Conservation (phyloP, 2,888 invertebrate genomes). For the Pyrgus malvae region DNA sequence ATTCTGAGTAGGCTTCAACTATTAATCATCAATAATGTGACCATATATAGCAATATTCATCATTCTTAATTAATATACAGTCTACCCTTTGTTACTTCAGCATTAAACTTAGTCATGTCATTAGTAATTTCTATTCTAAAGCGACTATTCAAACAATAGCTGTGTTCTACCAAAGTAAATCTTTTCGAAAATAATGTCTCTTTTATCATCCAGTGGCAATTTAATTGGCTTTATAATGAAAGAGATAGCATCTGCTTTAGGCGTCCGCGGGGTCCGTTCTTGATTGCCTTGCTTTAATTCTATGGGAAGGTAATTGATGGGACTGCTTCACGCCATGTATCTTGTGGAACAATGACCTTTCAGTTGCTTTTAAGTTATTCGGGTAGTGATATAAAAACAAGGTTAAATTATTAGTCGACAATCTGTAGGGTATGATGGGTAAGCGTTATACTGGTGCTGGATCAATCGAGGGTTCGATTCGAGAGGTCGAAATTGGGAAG, state of each 20-base stretch:
- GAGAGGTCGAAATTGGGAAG: too few relatives aligned
- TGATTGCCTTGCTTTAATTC: not conserved
- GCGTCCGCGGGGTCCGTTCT: not conserved
- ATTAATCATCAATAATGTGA: too few relatives aligned
- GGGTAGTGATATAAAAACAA: not conserved
- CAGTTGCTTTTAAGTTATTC: not conserved
- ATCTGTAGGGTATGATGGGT: not conserved
- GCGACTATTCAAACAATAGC: too few relatives aligned
- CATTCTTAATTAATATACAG: too few relatives aligned
- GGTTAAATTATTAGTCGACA: too few relatives aligned
- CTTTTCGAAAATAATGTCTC: not conserved
- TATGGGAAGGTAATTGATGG: not conserved
- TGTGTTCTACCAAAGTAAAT: too few relatives aligned
- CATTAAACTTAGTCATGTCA: too few relatives aligned
- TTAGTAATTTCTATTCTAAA: too few relatives aligned
- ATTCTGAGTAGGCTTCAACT: too few relatives aligned
- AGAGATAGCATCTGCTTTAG: not conserved
- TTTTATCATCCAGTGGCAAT: not conserved
- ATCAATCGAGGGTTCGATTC: too few relatives aligned
- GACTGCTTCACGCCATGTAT: conserved; percentile 1
- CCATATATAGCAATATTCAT: too few relatives aligned
- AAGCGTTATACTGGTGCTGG: not conserved
- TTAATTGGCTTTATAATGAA: conserved; percentile 3
- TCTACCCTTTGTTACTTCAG: too few relatives aligned
- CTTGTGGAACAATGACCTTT: not conserved